A percentile compares a stretch with the other conserved stretches of the same genome.
Conservation (phyloP, 1,140 invertebrate genomes). For the Eriocheir sinensis region DNA sequence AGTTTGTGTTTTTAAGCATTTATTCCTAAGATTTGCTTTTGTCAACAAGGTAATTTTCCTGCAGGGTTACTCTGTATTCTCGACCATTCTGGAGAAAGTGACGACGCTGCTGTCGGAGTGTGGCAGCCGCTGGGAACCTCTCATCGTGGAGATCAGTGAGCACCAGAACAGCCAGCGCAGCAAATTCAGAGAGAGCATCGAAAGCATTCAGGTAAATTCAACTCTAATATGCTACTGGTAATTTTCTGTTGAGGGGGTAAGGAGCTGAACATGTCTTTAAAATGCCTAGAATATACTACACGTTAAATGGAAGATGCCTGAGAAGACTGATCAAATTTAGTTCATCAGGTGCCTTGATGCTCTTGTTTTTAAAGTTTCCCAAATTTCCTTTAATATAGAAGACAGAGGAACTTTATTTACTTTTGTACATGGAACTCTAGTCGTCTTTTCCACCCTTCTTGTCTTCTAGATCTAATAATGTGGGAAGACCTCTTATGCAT, state of each 20-base stretch:
- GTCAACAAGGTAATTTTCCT: background rate
- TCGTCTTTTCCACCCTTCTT: background rate
- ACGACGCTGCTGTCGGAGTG: conserved; percentile 79
- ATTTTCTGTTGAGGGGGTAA: too few relatives aligned
- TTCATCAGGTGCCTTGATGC: too few relatives aligned
- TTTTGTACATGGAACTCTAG: too few relatives aligned
- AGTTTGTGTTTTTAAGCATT: too few relatives aligned
- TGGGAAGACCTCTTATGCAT: background rate
- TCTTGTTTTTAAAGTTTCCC: too few relatives aligned
- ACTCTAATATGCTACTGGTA: too few relatives aligned
- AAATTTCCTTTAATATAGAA: too few relatives aligned
- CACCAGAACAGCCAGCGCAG: conserved; percentile 86
- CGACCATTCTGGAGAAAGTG: conserved; percentile 72
- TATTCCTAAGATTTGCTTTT: background rate
- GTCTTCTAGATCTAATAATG: background rate
- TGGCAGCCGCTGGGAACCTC: conserved; percentile 74
- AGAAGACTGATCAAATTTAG: too few relatives aligned
- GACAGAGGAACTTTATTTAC: too few relatives aligned
- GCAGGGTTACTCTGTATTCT: conserved; percentile 75
- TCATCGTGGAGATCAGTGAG: conserved; percentile 83
- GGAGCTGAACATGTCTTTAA: too few relatives aligned
- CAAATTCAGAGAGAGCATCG: conserved; percentile 88
- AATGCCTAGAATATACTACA: too few relatives aligned
- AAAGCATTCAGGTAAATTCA: conserved; percentile 87
- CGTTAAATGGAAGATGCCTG: too few relatives aligned